Base-by-base conservation (phyloP, 2,113 vertebrate genomes). In the Meles meles region DNA sequence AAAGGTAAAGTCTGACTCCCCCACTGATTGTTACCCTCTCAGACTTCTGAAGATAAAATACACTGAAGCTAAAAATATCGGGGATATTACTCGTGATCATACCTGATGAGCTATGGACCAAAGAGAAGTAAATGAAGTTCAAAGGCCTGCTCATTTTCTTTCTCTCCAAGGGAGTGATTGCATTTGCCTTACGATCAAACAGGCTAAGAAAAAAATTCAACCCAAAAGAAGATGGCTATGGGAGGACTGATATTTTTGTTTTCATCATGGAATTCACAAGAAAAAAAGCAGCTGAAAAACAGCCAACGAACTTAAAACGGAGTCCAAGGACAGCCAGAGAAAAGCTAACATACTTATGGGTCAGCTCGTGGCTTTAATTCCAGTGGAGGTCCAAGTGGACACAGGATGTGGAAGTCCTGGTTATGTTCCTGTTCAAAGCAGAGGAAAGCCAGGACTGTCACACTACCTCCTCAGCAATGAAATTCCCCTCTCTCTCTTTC, bases 11-110 rank as follows among this genome's bases (percentile, higher is more conserved):
- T 59, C n/a, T 77, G 72, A 42, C 76, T 44, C 34, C 14, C 47
- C 29, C 55, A 13, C 2, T 42, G 49, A 37, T 9, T 42, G 42
- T 25, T 57, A 44, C 49, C 69, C 42, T 90, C 59, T 81, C 42
- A 57, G 42, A 76, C 18, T 57, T 27, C n/a, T 37, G 71, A 76
- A 95, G 88, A 71, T 59, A 83, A 87, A 76, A 92, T 80, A 42
- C 81, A 90, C 47, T 15, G 67, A 80, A 74, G 59, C 79, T 90
- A 57, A 92, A 97, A 94, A 44, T 83, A 52, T 65, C 61, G 76
- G 71, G 44, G 9, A 29, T 61, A 55, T 37, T n/a, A 89, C 21
- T 72, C 61, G 42, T 17, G 47, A 61, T 37, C 49, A 93, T 79
- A 94, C n/a, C 42, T 69, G 37, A 69, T 31, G 42, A 84, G 37